Conservation (phyloP, 92 coral and sea anemone genomes). For the Umimayanthus kanabou region DNA sequence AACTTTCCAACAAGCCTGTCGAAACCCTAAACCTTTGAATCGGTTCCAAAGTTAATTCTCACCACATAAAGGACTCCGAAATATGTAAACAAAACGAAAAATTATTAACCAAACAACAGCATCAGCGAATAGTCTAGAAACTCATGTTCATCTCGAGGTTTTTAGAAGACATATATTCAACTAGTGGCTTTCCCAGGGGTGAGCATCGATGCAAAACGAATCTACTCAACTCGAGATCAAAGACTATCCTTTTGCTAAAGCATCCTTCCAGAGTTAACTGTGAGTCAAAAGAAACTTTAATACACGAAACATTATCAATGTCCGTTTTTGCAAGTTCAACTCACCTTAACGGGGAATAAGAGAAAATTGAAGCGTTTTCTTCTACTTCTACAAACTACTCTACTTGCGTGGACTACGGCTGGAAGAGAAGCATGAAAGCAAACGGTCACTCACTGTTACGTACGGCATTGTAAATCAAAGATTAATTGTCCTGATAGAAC, state of each 20-base stretch:
- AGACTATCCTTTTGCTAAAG: background rate
- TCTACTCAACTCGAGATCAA: background rate
- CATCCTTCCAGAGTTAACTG: background rate
- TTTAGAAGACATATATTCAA: background rate
- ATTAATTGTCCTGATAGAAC: constrained; percentile 10
- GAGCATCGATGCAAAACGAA: constrained; percentile 38
- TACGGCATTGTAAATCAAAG: constrained; percentile 11
- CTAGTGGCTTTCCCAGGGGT: constrained; percentile 39
- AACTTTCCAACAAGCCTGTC: background rate
- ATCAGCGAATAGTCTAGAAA: background rate
- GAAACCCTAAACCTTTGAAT: constrained; percentile 25
- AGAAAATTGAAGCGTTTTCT: background rate
- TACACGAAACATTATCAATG: background rate
- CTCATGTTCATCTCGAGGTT: background rate
- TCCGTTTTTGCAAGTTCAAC: background rate
- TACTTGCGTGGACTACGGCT: constrained; percentile 41
- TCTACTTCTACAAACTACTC: constrained; percentile 47
- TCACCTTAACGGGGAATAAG: constrained; percentile 39
- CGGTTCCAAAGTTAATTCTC: background rate
- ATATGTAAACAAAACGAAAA: constrained; percentile 25
- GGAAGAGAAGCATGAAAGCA: constrained; percentile 3
- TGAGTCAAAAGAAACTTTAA: background rate
- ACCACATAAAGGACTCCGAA: background rate
- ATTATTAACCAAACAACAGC: background rate
- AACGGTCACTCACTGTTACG: background rate